phyloP scores from a whole-genome alignment of 2,797 vertebrate genomes.

The Pachyuromys duprasi region DNA sequence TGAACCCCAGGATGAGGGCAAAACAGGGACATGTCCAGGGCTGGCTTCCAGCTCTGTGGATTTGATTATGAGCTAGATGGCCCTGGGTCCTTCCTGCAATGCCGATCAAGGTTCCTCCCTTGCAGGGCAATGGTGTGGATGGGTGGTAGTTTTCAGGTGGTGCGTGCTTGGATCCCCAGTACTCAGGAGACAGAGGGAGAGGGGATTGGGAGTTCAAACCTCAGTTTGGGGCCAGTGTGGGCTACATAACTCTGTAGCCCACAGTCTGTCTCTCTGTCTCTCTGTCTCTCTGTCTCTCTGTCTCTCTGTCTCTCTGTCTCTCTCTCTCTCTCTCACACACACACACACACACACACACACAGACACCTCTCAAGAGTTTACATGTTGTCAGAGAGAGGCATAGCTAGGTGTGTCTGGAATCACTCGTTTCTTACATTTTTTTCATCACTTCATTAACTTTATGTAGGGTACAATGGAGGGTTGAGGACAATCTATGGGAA shows the following conservation, averaged over 20 bases:
- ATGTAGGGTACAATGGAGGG: neutral
- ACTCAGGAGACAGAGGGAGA: neutral
- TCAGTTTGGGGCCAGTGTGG: neutral
- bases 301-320: neutral
- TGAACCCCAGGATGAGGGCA: neutral
- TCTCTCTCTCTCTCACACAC: neutral
- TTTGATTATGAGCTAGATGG: neutral
- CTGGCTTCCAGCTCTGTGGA: neutral
- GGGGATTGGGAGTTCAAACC: neutral
- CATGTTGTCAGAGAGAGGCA: neutral
- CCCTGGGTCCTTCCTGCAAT: slow-evolving; percentile 9
- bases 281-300: neutral
- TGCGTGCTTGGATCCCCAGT: too few species aligned
- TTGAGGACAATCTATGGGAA: neutral
- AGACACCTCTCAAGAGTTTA: neutral
- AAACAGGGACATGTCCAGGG: neutral
- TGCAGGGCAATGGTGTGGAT: neutral
- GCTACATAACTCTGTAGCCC: too few species aligned
- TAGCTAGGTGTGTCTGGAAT: neutral
- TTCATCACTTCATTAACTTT: neutral
- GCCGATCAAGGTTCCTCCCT: neutral
- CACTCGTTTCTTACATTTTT: too few species aligned
- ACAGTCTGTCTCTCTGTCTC: neutral
- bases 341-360: neutral
- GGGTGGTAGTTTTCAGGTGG: fast-evolving